phyloP scores from a whole-genome alignment of 2,797 vertebrate genomes.

The Coregonus sp. region DNA sequence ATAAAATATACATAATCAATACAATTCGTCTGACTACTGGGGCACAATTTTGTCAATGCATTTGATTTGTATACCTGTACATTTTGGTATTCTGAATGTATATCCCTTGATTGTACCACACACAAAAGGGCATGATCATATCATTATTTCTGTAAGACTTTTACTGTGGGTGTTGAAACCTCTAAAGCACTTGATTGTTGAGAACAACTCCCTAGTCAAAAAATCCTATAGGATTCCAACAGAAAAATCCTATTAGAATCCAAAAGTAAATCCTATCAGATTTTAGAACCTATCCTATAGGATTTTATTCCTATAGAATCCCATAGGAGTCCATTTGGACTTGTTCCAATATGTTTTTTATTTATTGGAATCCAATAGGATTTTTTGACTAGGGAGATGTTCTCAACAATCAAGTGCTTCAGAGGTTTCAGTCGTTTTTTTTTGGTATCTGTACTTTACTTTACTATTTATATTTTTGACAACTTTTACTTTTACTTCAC shows the following conservation, averaged over 20 bases:
- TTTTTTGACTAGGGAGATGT: background rate
- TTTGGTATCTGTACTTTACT: no score
- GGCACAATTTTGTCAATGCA: no score
- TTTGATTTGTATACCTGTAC: background rate
- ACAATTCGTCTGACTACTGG: background rate
- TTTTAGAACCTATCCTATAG: no score
- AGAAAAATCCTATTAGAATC: no score
- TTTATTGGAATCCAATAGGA: no score
- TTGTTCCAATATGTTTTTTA: no score
- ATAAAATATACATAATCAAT: background rate
- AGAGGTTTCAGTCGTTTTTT: background rate
- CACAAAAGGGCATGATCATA: background rate
- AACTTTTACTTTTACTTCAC: no score
- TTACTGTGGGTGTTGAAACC: background rate
- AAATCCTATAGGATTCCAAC: no score
- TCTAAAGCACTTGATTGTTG: background rate
- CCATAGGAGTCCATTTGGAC: no score
- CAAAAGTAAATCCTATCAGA: no score
- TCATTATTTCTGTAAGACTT: background rate
- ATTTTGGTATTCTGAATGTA: background rate
- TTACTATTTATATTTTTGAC: no score
- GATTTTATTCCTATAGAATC: no score
- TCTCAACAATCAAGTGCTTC: background rate
- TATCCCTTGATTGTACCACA: background rate
- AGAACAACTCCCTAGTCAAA: background rate